A percentile compares a stretch with the other conserved stretches of the same genome.
Conservation (phyloP, 2,113 vertebrate species). For the Mesembrinibis cayennensis region DNA sequence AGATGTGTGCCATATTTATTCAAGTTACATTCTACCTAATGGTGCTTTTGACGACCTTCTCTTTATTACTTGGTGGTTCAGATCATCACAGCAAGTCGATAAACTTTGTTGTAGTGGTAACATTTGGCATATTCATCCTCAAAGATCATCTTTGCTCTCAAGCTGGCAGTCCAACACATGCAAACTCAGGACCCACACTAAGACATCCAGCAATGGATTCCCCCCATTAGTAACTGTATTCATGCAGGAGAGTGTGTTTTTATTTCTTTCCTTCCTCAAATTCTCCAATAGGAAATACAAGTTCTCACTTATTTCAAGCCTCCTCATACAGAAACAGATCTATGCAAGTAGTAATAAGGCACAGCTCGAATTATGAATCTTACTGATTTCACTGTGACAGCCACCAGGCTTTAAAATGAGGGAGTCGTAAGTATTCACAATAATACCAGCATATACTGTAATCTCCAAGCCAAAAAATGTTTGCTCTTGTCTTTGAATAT, state of each 20-base stretch:
- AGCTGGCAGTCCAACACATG: neutral
- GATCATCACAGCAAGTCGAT: neutral
- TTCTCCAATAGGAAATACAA: neutral
- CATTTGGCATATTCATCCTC: neutral
- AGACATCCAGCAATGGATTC: neutral
- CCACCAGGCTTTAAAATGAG: neutral
- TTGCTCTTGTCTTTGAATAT: neutral
- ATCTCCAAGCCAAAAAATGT: neutral
- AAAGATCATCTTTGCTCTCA: neutral
- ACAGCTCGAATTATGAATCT: neutral
- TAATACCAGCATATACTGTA: neutral
- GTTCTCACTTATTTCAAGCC: neutral
- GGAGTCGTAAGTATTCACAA: neutral
- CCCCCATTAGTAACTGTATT: neutral
- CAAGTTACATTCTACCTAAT: neutral
- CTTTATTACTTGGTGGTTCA: neutral
- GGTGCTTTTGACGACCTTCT: neutral
- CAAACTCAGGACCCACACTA: neutral
- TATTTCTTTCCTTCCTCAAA: neutral
- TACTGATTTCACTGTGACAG: neutral
- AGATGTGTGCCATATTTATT: neutral
- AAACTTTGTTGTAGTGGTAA: neutral
- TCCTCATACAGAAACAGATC: neutral
- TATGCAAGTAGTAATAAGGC: neutral
- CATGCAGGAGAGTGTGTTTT: neutral